Conservation (phyloP, 2,888 invertebrate species). For the Drosophila heteroneura region DNA sequence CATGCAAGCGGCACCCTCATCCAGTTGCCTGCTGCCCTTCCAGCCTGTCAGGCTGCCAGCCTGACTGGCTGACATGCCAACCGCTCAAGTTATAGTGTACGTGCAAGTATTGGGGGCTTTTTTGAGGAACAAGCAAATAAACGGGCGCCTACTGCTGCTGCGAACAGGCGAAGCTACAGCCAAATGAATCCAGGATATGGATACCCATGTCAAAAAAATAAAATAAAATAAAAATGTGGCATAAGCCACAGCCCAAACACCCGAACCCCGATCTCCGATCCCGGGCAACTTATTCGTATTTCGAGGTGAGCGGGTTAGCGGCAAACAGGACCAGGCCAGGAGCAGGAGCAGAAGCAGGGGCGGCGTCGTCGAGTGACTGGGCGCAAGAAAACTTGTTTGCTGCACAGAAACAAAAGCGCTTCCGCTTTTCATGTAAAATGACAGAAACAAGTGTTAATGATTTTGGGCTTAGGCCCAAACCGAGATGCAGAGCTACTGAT, state of each 20-base stretch:
- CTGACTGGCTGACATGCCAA: slow-evolving; percentile 63
- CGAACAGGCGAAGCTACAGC: slow-evolving; percentile 45
- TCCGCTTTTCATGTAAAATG: slow-evolving; percentile 80
- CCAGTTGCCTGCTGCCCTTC: slow-evolving; percentile 53
- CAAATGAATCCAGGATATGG: slow-evolving; percentile 73
- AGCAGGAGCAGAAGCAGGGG: slow-evolving; percentile 46
- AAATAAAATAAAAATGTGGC: slow-evolving; percentile 49
- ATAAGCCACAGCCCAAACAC: slow-evolving; percentile 23
- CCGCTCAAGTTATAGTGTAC: slow-evolving; percentile 59
- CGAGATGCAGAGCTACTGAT: slow-evolving; percentile 5
- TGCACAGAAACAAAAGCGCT: slow-evolving; percentile 80
- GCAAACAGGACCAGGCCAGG: slow-evolving; percentile 23
- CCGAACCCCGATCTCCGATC: not conserved
- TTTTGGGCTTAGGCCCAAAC: slow-evolving; percentile 68
- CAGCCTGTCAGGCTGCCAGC: slow-evolving; percentile 44
- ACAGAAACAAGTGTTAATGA: slow-evolving; percentile 82
- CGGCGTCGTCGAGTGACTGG: slow-evolving; percentile 23
- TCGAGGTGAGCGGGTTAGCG: slow-evolving; percentile 23
- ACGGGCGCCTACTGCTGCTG: slow-evolving; percentile 45
- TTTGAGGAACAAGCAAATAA: slow-evolving; percentile 64
- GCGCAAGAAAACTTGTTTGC: slow-evolving; percentile 75
- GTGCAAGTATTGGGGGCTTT: slow-evolving; percentile 55
- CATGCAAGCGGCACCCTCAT: slow-evolving; percentile 69
- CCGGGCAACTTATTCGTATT: slow-evolving; percentile 19
- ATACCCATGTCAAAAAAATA: slow-evolving; percentile 73